Percentiles rank a stretch among this genome's conserved stretches.
Conservation (phyloP, 2,797 vertebrate species). For the Taeniopygia guttata region DNA sequence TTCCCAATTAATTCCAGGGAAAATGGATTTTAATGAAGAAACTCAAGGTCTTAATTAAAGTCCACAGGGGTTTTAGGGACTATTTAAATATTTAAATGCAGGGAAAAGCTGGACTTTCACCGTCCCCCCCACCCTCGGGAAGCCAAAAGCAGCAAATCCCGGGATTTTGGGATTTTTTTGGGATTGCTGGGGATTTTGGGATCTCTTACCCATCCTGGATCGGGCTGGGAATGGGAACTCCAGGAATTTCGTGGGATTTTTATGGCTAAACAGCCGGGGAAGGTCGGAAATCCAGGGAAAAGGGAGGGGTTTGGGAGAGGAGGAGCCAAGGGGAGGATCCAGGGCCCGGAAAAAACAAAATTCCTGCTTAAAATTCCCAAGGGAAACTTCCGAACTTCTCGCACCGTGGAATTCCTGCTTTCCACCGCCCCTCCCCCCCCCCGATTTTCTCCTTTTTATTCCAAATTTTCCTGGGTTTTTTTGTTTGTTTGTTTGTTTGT, state of each 20-base stretch:
- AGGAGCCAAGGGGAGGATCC: background rate
- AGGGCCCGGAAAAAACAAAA: background rate
- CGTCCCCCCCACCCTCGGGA: background rate
- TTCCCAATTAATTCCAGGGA: background rate
- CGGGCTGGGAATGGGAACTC: background rate
- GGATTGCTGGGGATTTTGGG: background rate
- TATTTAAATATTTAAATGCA: background rate
- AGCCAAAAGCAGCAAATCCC: background rate
- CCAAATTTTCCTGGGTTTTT: rapidly evolving
- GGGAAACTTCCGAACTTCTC: background rate
- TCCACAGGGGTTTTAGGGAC: background rate
- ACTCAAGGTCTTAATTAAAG: background rate
- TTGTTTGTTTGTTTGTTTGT: too few relatives aligned
- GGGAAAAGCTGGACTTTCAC: background rate
- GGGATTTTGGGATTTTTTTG: background rate
- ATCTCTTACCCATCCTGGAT: background rate
- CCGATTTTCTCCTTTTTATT: background rate
- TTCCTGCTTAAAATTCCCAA: background rate
- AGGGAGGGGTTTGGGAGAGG: background rate
- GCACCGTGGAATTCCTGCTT: background rate
- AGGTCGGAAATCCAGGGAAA: rapidly evolving
- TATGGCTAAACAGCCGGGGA: background rate
- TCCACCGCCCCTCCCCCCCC: too few relatives aligned
- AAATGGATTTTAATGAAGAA: background rate
- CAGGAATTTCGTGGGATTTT: background rate